Conservation (phyloP, 2,113 vertebrate genomes). For the Noturus placidus region DNA sequence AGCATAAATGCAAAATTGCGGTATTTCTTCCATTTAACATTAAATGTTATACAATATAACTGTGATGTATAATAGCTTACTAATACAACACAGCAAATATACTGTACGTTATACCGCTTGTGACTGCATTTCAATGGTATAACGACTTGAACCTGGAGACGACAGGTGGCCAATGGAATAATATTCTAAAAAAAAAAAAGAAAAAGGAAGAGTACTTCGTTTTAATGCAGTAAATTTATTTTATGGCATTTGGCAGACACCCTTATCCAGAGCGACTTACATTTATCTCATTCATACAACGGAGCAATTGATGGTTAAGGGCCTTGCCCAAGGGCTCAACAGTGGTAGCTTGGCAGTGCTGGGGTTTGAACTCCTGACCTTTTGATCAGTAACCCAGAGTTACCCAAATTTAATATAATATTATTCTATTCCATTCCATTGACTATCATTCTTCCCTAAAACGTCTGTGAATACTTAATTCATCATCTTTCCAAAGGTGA, state of each 20-base stretch:
- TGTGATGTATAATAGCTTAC: not conserved
- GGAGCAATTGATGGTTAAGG: no score
- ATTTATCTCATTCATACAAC: no score
- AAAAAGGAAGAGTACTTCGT: not conserved
- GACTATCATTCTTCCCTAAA: not conserved
- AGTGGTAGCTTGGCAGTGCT: no score
- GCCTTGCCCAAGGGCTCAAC: no score
- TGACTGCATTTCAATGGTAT: not conserved
- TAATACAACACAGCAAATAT: not conserved
- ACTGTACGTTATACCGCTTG: not conserved
- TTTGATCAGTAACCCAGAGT: no score
- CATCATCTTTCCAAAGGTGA: not conserved
- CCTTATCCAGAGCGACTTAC: no score
- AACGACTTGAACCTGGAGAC: not conserved
- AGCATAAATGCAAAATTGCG: not conserved
- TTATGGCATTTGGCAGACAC: no score
- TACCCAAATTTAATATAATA: not conserved
- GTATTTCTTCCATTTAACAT: not conserved
- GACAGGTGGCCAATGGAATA: not conserved
- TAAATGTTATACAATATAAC: not conserved
- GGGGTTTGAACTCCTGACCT: no score
- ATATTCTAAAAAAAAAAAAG: not conserved
- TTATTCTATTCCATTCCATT: not conserved
- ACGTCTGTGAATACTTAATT: not conserved
- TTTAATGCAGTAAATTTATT: not conserved